Percentiles rank a stretch among this genome's conserved stretches.
Conservation (phyloP, 30 jellyfish, hydroid and myxozoan species). For the Nemopilema nomurai region DNA sequence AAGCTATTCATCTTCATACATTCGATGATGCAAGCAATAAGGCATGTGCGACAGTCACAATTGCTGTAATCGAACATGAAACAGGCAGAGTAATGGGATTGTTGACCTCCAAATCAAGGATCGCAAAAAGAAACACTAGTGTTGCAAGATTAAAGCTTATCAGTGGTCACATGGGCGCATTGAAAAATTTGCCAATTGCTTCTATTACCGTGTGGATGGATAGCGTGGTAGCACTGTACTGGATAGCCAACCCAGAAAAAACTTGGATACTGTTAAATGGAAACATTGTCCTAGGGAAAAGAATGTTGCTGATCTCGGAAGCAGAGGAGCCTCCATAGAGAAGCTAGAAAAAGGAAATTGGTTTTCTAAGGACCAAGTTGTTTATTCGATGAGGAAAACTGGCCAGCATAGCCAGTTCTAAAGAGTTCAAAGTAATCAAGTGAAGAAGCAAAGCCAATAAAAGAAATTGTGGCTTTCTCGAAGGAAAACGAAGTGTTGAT, state of each 20-base stretch:
- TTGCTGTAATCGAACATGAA: conserved; percentile 43
- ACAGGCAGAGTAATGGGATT: conserved; percentile 52
- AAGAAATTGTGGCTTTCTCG: conserved; percentile 26
- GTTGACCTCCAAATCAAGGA: conserved; percentile 46
- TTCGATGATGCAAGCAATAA: conserved; percentile 73
- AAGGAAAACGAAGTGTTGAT: conserved; percentile 36
- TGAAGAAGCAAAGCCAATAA: conserved; percentile 50
- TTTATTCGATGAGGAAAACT: conserved; percentile 46
- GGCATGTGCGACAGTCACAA: conserved; percentile 62
- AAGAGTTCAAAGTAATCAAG: conserved; percentile 17
- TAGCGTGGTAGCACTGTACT: conserved; percentile 54
- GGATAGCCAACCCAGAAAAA: conserved; percentile 53
- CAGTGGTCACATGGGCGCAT: conserved; percentile 69
- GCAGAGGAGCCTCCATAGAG: conserved; percentile 50
- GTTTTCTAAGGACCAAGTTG: conserved; percentile 60
- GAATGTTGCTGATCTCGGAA: conserved; percentile 56
- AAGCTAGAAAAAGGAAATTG: conserved; percentile 41
- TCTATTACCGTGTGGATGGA: conserved; percentile 53
- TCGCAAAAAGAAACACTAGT: conserved; percentile 57
- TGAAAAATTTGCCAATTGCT: conserved; percentile 12
- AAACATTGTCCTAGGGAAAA: conserved; percentile 23
- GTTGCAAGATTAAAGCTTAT: conserved; percentile 66
- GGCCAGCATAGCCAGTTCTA: conserved; percentile 58
- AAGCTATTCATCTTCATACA: conserved; percentile 38
- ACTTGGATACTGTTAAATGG: conserved; percentile 43